Percentiles rank a stretch among this genome's conserved stretches.
Evolutionary conservation across 35 echinoderm and acorn worm genomes (phyloP).

Genomic region (Holothuria glaberrima): DNA sequence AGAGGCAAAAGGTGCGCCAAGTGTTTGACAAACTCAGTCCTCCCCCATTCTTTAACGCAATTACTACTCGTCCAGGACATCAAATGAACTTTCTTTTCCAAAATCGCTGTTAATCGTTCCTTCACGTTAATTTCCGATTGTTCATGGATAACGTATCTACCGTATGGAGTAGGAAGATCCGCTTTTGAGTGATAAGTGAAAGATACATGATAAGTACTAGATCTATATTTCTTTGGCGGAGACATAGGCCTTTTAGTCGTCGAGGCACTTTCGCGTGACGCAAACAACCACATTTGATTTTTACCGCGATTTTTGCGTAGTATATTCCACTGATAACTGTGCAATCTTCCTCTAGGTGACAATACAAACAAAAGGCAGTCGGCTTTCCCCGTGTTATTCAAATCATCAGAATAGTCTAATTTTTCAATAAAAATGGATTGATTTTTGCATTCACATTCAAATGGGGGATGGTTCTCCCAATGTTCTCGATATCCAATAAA

Average conservation of each 20-base stretch:
- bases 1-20: conserved; percentile 19
- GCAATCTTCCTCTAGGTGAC: neutral
- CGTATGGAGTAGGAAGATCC: conserved; percentile 43
- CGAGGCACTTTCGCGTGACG: conserved; percentile 42
- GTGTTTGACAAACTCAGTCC: conserved; percentile 11
- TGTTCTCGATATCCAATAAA: conserved; percentile 49
- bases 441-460: conserved; percentile 14
- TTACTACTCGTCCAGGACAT: conserved; percentile 57
- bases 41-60: conserved; percentile 32
- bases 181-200: conserved; percentile 22
- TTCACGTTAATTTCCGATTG: neutral
- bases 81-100: neutral
- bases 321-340: neutral
- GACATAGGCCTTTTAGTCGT: neutral
- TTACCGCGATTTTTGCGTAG: conserved; percentile 6
- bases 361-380: conserved; percentile 33
- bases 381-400: neutral
- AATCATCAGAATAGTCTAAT: neutral
- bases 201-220: conserved; percentile 37
- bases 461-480: conserved; percentile 26
- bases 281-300: conserved; percentile 38
- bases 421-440: conserved; percentile 4
- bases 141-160: neutral
- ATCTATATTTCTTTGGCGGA: conserved; percentile 14
- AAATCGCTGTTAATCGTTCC: neutral